Conservation (phyloP, 2,113 vertebrate species). For the Hemiscyllium ocellatum region DNA sequence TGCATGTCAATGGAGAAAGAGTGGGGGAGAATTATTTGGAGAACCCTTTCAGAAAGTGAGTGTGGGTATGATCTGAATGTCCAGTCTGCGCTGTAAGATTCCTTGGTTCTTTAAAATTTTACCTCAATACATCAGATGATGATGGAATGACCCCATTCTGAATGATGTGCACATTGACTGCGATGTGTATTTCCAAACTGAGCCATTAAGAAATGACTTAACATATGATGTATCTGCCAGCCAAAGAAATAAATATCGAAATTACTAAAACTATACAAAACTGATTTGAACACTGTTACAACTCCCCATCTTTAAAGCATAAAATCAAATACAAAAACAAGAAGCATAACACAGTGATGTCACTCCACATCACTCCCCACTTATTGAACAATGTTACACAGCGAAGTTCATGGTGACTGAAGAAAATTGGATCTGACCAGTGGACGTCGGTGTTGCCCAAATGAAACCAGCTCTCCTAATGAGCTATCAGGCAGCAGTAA, state of each 20-base stretch:
- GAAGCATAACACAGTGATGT: not conserved
- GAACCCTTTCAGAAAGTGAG: not conserved
- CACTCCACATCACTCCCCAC: not conserved
- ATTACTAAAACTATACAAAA: not conserved
- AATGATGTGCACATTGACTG: not conserved
- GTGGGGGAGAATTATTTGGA: not conserved
- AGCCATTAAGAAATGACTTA: not conserved
- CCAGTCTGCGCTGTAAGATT: not conserved
- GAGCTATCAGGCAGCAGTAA: constrained; percentile 24
- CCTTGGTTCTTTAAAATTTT: not conserved
- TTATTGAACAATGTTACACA: not conserved
- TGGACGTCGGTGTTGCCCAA: not conserved
- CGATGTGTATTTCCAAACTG: not conserved
- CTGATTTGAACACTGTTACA: not conserved
- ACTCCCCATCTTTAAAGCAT: not conserved
- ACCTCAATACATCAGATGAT: not conserved
- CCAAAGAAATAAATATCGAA: not conserved
- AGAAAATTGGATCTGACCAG: constrained; percentile 11
- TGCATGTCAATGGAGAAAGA: not conserved
- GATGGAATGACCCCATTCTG: not conserved
- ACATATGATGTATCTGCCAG: not conserved
- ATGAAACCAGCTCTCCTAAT: constrained; percentile 30
- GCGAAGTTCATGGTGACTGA: not conserved
- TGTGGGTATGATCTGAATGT: not conserved
- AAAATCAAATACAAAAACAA: not conserved